Evolutionary conservation across 2,797 vertebrate genomes (phyloP), one percentile per base, ranked within the genome.

Genomic region (Taeniopygia guttata): DNA sequence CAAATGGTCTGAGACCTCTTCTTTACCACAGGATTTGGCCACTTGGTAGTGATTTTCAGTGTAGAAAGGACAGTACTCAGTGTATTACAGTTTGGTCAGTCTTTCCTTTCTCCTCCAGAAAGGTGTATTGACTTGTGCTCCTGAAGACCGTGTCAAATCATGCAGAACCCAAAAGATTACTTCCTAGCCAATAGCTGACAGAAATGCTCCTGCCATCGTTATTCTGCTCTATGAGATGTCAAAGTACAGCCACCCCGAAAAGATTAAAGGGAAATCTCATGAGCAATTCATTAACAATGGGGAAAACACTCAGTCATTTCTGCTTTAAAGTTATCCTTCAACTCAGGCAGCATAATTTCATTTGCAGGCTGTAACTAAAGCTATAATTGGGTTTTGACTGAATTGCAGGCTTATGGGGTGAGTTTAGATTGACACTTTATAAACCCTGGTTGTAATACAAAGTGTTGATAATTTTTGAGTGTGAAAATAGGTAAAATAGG

Each of bases 331-430:
- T 96, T 87, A 72, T 84, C 64, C 87, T 91, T 96, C 91, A 95
- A 95, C 51, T 94, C 94, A 94, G 78, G 94, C 91, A 95, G 87
- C 91, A 87, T 95, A 93, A 96, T 96, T 97, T 93, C 91, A 90
- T 94, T 87, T 96, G 56, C 63, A 95, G 80, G 42, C 83, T 90
- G 52, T 82, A 95, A 84, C 96, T 97, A 94, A 87, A 86, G 80
- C 60, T 94, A 4, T 96, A 96, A 97, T 96, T 95, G 85, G 87
- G 45, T 59, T 94, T 91, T 91, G 34, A 89, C 77, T 60, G 45
- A 67, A 86, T 91, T 0, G 0, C 18, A 62, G 62, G 11, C n/a
- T 91, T 91, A 36, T 1, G 4, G 34, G 15, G n/a, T 62, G 22
- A 17, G 54, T 90, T 94, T 82, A 80, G 56, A 45, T 45, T 70